Conservation (phyloP, 2,113 vertebrate genomes). For the Terrapene triunguis region DNA sequence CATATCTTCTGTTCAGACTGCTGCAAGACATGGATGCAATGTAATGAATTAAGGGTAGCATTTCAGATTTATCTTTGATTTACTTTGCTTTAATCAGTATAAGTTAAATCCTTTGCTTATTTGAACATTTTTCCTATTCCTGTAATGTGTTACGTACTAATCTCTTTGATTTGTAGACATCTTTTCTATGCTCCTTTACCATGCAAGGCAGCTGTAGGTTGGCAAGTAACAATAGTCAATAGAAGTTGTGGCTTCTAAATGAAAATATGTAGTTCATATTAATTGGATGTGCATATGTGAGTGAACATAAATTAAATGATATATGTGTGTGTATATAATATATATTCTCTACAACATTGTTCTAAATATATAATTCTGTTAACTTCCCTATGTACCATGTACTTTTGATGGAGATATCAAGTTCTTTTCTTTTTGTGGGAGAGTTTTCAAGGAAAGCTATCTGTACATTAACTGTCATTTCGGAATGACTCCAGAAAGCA, state of each 20-base stretch:
- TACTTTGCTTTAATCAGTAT: rapidly evolving
- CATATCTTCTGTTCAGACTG: background rate
- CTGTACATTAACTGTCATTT: conserved; percentile 43
- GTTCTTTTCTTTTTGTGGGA: background rate
- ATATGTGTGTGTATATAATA: background rate
- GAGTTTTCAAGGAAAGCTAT: conserved; percentile 22
- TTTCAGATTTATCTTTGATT: background rate
- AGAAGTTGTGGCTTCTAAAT: background rate
- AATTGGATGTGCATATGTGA: background rate
- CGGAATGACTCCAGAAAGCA: conserved; percentile 53
- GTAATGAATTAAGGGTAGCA: background rate
- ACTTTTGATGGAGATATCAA: background rate
- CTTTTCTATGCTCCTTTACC: background rate
- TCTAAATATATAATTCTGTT: background rate
- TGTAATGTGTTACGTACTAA: background rate
- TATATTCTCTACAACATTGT: background rate
- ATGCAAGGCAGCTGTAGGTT: background rate
- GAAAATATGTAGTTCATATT: background rate
- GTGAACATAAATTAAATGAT: background rate
- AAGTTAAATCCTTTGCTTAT: background rate
- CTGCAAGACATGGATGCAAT: background rate
- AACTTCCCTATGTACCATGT: background rate
- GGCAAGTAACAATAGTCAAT: background rate
- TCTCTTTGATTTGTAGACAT: background rate
- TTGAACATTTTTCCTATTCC: background rate